Conservation (phyloP, 2,888 invertebrate genomes). For the Barypeithes pellucidus region DNA sequence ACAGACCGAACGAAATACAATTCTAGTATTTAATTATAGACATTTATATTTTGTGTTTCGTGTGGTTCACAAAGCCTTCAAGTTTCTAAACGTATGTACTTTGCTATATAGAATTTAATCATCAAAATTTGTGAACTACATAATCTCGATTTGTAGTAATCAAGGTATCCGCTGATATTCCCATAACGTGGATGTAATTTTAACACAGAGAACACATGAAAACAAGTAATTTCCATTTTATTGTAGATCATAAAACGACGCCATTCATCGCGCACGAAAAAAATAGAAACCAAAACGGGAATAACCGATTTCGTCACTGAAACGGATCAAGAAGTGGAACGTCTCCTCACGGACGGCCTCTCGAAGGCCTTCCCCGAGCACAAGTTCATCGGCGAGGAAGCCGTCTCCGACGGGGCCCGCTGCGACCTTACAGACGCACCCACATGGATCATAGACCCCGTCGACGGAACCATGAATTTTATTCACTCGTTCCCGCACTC, state of each 20-base stretch:
- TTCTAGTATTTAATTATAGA: no score
- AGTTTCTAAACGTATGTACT: no score
- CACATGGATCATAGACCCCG: conserved; percentile 98
- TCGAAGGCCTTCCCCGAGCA: conserved; percentile 83
- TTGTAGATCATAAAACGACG: conserved; percentile 70
- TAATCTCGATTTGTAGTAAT: no score
- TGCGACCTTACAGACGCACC: conserved; percentile 88
- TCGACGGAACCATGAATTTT: conserved; percentile 99
- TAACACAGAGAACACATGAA: no score
- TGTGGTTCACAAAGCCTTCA: no score
- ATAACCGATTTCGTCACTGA: conserved; percentile 97
- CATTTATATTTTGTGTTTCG: no score
- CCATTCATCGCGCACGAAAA: conserved; percentile 74
- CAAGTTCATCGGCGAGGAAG: conserved; percentile 95
- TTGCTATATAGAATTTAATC: no score
- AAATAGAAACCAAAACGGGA: conserved; percentile 83
- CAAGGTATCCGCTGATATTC: no score
- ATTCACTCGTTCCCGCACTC: conserved; percentile 93
- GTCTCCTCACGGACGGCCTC: conserved; percentile 84
- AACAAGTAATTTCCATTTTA: background rate
- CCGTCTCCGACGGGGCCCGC: conserved; percentile 76
- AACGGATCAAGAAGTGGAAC: conserved; percentile 94
- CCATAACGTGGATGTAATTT: no score
- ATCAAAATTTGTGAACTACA: no score
- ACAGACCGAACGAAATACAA: no score